These are phyloP conservation scores for Progne subis DNA, from an alignment of 2,113 vertebrate species.

Conservation along the genomic window DNA sequence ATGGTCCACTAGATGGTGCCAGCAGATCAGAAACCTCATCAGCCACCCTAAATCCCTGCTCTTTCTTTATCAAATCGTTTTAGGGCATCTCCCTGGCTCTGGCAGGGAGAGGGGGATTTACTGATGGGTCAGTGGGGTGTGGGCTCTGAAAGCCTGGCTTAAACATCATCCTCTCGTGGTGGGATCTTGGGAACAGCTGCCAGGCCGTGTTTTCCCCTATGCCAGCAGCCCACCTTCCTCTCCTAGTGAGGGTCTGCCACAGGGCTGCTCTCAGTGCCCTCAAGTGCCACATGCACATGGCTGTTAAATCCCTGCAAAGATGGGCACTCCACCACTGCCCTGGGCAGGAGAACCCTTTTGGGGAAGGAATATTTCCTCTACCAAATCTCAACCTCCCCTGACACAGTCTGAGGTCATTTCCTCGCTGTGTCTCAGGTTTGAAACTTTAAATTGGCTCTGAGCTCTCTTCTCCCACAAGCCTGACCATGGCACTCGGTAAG, in stretches of 20 bases:
- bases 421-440: background rate
- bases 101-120: background rate
- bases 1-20: conserved; percentile 40
- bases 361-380: background rate
- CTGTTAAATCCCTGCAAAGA: background rate
- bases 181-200: background rate
- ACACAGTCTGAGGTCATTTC: background rate
- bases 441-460: background rate
- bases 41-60: background rate
- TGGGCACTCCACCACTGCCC: background rate
- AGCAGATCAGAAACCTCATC: background rate
- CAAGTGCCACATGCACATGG: background rate
- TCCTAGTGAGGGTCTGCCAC: background rate
- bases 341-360: background rate
- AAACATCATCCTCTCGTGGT: background rate
- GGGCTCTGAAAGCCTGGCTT: background rate
- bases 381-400: background rate
- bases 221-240: background rate
- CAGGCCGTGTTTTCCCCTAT: rapidly evolving
- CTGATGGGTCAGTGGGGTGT: background rate
- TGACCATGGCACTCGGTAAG: background rate
- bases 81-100: background rate
- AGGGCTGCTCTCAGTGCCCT: background rate
- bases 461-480: background rate
- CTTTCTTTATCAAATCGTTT: background rate